Evolutionary conservation across 2,888 invertebrate species (phyloP).

Genomic region (Steromphala cineraria): DNA sequence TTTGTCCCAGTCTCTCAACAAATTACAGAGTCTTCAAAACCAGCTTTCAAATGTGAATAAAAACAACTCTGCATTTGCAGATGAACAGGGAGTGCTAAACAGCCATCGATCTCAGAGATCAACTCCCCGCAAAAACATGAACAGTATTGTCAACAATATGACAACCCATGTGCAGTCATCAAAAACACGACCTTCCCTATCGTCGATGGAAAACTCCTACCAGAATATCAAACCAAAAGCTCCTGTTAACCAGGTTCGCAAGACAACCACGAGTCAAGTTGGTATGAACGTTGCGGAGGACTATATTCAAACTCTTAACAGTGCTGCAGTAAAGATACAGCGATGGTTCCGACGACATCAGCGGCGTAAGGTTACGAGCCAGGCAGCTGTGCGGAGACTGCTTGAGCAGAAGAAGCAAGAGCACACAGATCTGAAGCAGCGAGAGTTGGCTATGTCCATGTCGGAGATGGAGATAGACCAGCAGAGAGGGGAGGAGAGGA

Average conservation of each 20-base stretch:
- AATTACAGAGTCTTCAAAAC: constrained; percentile 44
- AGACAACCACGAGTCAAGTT: constrained; percentile 26
- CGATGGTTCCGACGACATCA: constrained; percentile 66
- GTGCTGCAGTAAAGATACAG: constrained; percentile 70
- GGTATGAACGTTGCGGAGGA: constrained; percentile 63
- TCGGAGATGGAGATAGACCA: constrained; percentile 50
- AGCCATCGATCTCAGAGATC: constrained; percentile 26
- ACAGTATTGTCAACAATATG: constrained; percentile 70
- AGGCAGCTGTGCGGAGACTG: constrained; percentile 70
- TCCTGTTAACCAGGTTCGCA: constrained; percentile 70
- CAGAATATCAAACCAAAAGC: constrained; percentile 74
- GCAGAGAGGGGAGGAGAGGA: constrained; percentile 59
- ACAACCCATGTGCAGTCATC: constrained; percentile 64
- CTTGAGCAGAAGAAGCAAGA: constrained; percentile 65
- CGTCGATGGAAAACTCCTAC: constrained; percentile 71
- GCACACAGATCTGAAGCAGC: constrained; percentile 47
- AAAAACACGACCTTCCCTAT: constrained; percentile 65
- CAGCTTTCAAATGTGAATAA: constrained; percentile 41
- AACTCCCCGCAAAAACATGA: neutral
- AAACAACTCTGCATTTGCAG: constrained; percentile 22
- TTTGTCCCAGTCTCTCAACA: constrained; percentile 46
- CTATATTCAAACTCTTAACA: constrained; percentile 61
- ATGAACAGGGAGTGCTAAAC: constrained; percentile 18
- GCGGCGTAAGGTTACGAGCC: constrained; percentile 52
- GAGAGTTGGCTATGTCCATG: constrained; percentile 44